Percentiles rank a stretch among this genome's conserved stretches.
Evolutionary conservation across 2,888 invertebrate genomes (phyloP).

Genomic region (Sthenelais limicola): DNA sequence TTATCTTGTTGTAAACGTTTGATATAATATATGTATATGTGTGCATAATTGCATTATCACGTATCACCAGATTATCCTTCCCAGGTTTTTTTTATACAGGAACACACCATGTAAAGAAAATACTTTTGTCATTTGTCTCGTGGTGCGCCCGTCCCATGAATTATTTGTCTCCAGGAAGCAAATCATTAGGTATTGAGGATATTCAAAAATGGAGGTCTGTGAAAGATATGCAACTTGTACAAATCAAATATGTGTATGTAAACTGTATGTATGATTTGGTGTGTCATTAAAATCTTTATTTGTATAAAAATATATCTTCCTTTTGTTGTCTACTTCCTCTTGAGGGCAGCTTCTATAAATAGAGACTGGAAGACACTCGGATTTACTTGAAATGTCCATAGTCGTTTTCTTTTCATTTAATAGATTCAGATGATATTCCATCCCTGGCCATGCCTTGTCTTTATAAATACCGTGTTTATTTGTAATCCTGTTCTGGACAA

Average conservation of each 20-base stretch:
- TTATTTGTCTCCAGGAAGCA: conserved; percentile 29
- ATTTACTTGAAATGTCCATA: too few species aligned
- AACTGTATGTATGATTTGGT: conserved; percentile 39
- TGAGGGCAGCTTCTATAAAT: too few species aligned
- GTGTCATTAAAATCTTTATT: conserved; percentile 40
- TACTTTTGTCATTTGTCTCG: too few species aligned
- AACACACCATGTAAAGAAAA: too few species aligned
- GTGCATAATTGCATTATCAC: background rate
- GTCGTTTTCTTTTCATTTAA: conserved; percentile 6
- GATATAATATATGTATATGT: conserved; percentile 39
- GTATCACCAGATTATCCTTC: too few species aligned
- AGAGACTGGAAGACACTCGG: too few species aligned
- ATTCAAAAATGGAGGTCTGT: background rate
- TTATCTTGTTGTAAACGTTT: too few species aligned
- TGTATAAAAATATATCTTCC: conserved; percentile 37
- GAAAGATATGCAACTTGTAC: conserved; percentile 9
- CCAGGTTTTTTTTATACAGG: too few species aligned
- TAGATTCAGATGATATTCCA: conserved; percentile 15
- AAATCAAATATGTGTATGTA: conserved; percentile 24
- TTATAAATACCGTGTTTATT: too few species aligned
- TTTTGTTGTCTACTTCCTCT: conserved; percentile 16
- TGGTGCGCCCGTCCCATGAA: conserved; percentile 35
- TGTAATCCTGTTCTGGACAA: too few species aligned
- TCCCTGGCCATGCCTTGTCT: conserved; percentile 23
- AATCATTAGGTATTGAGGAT: conserved; percentile 18